These are phyloP conservation scores for Spatulosminthurus flaviceps DNA, from an alignment of 2,888 invertebrate species.

Conservation along the genomic window DNA sequence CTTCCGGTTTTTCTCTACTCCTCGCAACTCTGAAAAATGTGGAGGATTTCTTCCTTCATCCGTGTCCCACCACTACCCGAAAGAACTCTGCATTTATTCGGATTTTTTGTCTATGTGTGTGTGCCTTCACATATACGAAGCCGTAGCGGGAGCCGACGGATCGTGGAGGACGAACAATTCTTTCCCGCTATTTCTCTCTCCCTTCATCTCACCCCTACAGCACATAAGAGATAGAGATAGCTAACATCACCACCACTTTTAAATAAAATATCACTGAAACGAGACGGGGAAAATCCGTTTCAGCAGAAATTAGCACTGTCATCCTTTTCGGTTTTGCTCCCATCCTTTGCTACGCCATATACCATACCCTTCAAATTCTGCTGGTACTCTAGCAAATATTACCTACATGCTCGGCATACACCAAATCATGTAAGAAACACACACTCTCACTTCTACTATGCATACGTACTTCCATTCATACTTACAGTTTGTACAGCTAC, in stretches of 20 bases:
- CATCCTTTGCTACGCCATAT: background rate
- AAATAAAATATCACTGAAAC: constrained; percentile 39
- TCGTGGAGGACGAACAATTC: constrained; percentile 25
- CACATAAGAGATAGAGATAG: background rate
- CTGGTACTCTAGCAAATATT: too few relatives aligned
- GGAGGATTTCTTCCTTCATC: constrained; percentile 31
- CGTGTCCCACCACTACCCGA: constrained; percentile 14
- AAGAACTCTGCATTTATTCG: background rate
- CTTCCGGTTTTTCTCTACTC: constrained; percentile 59
- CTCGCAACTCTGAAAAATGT: constrained; percentile 34
- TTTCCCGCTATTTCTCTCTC: constrained; percentile 19
- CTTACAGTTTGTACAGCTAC: background rate
- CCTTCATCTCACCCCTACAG: background rate
- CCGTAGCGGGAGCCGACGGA: constrained; percentile 14
- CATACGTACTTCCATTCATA: too few relatives aligned
- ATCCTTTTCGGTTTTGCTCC: constrained; percentile 46
- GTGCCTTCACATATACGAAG: too few relatives aligned
- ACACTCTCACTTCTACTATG: too few relatives aligned
- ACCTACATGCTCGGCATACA: too few relatives aligned
- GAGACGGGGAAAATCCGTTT: constrained; percentile 25
- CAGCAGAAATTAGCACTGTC: constrained; percentile 60
- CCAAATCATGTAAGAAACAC: too few relatives aligned
- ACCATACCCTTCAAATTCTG: too few relatives aligned
- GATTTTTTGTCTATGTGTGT: too few relatives aligned
- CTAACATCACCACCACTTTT: constrained; percentile 28